Evolutionary conservation across 2,113 vertebrate genomes (phyloP), one percentile per base, ranked within the genome.

Genomic region (Oxyura jamaicensis): DNA sequence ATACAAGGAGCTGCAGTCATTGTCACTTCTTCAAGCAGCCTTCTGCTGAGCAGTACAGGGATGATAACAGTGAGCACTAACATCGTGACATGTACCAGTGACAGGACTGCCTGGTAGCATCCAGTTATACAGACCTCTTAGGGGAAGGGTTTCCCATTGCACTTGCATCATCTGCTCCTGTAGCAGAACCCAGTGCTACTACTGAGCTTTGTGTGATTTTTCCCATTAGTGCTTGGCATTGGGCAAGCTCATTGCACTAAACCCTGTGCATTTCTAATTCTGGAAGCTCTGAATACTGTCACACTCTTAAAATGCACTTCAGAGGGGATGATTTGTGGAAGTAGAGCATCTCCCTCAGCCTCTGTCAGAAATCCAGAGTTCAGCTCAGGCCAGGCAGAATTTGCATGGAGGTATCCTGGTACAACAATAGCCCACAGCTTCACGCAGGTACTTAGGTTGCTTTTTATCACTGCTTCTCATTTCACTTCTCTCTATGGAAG

Each of bases 61-160:
- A 80, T 33, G 33, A 52, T 69, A 79, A 50, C 8, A 62, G 36
- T 12, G 29, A 89, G 33, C 58, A 55, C 46, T 82, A 93, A 58
- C 50, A 63, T 77, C 86, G 79, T 85, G 71, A 94, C 72, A 46
- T 31, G 29, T 77, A 91, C 56, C 58, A 42, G 25, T 84, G 84
- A 60, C 48, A 67, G 58, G 91, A 71, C 71, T 72, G 69, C 71
- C 77, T 36, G 25, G 31, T 42, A 85, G 35, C 66, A 62, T 75
- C 48, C 66, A 69, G 84, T 8, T 77, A 74, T 29, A 82, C 36
- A 42, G 23, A 72, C 15, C 52, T 80, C 16, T 2, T 22, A 69
- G 60, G 18, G 20, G 29, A 86, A 88, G 23, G 48, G 88, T 11
- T 82, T 83, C 41, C 3, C 0, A 25, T 39, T 31, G 48, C 53